Conservation (phyloP, 1,140 invertebrate species). For the Drosophila grimshawi region DNA sequence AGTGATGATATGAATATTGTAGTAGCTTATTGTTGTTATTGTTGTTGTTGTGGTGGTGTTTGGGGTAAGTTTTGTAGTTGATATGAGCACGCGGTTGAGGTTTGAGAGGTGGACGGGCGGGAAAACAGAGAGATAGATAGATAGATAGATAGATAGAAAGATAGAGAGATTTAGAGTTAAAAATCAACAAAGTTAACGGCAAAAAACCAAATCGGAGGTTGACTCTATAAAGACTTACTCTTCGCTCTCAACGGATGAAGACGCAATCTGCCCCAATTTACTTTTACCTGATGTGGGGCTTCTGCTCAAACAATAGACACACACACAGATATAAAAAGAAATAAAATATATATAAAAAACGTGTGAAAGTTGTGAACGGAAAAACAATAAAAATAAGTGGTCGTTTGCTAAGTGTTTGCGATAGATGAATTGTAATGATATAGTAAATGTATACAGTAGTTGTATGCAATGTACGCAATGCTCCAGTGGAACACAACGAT, state of each 20-base stretch:
- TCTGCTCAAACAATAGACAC: constrained; percentile 69
- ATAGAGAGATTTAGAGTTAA: constrained; percentile 42
- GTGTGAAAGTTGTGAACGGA: constrained; percentile 40
- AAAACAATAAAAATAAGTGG: constrained; percentile 25
- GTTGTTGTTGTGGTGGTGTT: constrained; percentile 3
- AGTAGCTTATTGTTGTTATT: neutral
- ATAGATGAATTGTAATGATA: constrained; percentile 26
- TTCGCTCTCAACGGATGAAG: constrained; percentile 81
- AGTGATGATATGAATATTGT: constrained; percentile 23
- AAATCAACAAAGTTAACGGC: constrained; percentile 77
- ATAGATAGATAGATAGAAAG: no score
- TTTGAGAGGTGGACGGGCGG: neutral
- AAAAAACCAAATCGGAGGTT: constrained; percentile 64
- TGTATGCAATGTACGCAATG: constrained; percentile 10
- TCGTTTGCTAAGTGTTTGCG: constrained; percentile 31
- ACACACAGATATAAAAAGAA: constrained; percentile 74
- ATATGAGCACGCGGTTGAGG: constrained; percentile 23
- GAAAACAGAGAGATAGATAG: constrained; percentile 5
- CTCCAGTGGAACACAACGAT: neutral
- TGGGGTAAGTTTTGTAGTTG: constrained; percentile 15
- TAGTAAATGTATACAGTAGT: constrained; percentile 10
- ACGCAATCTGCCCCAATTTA: constrained; percentile 79
- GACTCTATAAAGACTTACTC: constrained; percentile 77
- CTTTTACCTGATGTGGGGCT: constrained; percentile 83
- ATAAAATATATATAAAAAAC: constrained; percentile 68